Conservation (phyloP, 2,888 invertebrate genomes). For the Gymnocheta viridis region DNA sequence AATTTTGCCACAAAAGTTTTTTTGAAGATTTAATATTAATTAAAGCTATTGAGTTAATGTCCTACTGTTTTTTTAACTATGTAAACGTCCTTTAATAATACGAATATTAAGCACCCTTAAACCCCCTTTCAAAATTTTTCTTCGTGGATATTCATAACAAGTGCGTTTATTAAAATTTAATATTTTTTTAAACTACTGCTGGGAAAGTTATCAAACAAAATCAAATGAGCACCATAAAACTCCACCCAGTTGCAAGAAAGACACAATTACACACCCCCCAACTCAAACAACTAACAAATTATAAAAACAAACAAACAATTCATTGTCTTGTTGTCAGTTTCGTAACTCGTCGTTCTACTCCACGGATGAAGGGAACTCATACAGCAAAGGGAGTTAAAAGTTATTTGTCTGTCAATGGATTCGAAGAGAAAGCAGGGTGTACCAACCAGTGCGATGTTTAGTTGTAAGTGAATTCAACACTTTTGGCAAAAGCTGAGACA, state of each 20-base stretch:
- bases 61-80: not conserved
- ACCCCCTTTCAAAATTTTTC: not conserved
- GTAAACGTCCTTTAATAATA: not conserved
- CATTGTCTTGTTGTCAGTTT: conserved; percentile 57
- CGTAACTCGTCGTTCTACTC: conserved; percentile 25
- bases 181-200: not conserved
- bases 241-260: not conserved
- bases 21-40: not conserved
- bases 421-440: not conserved
- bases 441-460: not conserved
- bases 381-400: not conserved
- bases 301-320: conserved; percentile 62
- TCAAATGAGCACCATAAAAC: conserved; percentile 1
- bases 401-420: not conserved
- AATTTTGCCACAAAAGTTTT: not conserved
- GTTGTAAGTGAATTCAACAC: conserved; percentile 30
- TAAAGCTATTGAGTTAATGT: not conserved
- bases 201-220: not conserved
- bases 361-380: not conserved
- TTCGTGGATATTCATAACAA: not conserved
- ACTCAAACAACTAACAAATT: conserved; percentile 45
- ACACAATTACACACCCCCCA: not conserved
- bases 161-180: conserved; percentile 6
- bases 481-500: conserved; percentile 38
- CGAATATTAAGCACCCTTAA: not conserved